Evolutionary conservation across 2,888 invertebrate genomes (phyloP), one percentile per base, ranked within the genome.

Genomic region (Disparrhopalites patrizii): DNA sequence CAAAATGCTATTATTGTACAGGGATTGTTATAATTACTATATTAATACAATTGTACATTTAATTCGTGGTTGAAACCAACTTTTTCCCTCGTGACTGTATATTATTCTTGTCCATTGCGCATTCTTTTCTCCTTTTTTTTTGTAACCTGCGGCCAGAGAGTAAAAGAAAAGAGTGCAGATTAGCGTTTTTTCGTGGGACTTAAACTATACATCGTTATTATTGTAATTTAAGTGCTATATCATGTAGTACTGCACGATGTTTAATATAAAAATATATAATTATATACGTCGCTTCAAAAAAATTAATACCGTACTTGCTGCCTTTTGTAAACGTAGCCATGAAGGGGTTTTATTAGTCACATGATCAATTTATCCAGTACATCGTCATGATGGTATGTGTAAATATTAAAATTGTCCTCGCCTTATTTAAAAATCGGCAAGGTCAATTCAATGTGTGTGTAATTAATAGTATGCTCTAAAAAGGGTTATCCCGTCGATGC

Each of bases 11-110:
- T n/a, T n/a, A n/a, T n/a, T n/a, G n/a, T n/a, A n/a, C n/a, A n/a
- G n/a, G n/a, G n/a, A 47, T 47, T 13, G 47, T 47, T 25, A 47
- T 47, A 23, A 47, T 43, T 10, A 10, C n/a, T 10, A 27, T 54
- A 38, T 13, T 57, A 50, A 30, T 43, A 50, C 20, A 33, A 50
- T 10, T 18, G 50, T 60, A 43, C 30, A 47, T 57, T 23, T 23
- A 40, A 18, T 18, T 18, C 18, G 40, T 47, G 25, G 47, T 47
- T 47, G 47, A 30, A 18, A 2, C 23, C 23, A 31, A 61, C 20
- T 51, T 38, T 61, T 33, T 51, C 51, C 50, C 38, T 52, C 33
- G 33, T 61, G 50, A 61, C 51, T 61, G 51, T 52, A 25, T 51
- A 25, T n/a, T n/a, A n/a, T 36, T 54, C 54, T 54, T 54, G 54